Conservation (phyloP, 2,113 vertebrate species). For the Lutjanus erythropterus region DNA sequence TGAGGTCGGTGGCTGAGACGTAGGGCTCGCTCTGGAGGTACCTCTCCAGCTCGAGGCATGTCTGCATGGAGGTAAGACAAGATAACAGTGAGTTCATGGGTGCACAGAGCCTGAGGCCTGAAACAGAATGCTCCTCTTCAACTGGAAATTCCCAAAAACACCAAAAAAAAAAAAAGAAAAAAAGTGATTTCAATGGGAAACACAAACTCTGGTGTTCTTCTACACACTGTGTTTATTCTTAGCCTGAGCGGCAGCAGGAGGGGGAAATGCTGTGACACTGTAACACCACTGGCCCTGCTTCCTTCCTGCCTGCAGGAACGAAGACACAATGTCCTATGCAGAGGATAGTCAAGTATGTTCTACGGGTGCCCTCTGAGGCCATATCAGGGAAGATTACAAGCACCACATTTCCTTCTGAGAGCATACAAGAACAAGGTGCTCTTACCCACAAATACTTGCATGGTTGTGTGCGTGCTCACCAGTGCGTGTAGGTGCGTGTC, state of each 20-base stretch:
- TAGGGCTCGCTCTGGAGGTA: constrained; percentile 98
- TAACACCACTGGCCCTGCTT: constrained; percentile 35
- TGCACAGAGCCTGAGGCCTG: constrained; percentile 21
- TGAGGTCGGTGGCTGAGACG: constrained; percentile 93
- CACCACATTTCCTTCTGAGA: constrained; percentile 54
- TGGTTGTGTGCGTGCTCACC: not conserved
- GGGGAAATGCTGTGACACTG: constrained; percentile 37
- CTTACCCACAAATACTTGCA: constrained; percentile 3
- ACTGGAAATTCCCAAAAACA: constrained; percentile 48
- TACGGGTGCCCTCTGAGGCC: constrained; percentile 61
- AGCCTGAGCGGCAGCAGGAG: constrained; percentile 43
- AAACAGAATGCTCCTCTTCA: not conserved
- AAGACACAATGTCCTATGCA: constrained; percentile 77
- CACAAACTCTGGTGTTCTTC: constrained; percentile 15
- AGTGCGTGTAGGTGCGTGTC: not conserved
- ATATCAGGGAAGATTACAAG: constrained; percentile 64
- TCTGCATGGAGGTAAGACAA: constrained; percentile 83
- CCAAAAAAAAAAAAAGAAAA: constrained; percentile 7
- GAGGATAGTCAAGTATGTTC: constrained; percentile 34
- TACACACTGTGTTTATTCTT: constrained; percentile 53
- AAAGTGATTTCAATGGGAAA: constrained; percentile 16
- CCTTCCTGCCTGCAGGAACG: constrained; percentile 49
- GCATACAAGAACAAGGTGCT: constrained; percentile 60
- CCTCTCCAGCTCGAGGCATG: constrained; percentile 95
- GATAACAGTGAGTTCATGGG: constrained; percentile 24